Percentiles rank a stretch among this genome's conserved stretches.
Conservation (phyloP, 2,797 vertebrate genomes). For the Gymnocypris eckloni region DNA sequence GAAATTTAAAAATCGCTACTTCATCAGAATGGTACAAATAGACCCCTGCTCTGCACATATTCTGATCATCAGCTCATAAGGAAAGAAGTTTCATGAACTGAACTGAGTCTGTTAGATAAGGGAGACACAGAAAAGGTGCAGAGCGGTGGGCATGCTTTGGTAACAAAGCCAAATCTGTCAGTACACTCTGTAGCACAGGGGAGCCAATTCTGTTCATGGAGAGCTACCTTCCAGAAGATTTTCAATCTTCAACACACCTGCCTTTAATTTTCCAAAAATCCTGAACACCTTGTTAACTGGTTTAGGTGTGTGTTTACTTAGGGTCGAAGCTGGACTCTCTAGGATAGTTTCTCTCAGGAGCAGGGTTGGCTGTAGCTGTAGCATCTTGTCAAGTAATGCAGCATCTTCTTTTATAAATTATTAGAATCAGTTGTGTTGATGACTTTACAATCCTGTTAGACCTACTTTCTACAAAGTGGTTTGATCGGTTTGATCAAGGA, state of each 20-base stretch:
- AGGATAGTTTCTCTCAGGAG: neutral
- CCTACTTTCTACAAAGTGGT: constrained; percentile 1
- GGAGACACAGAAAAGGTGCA: neutral
- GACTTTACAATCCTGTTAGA: neutral
- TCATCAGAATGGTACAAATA: no score
- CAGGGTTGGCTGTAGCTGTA: neutral
- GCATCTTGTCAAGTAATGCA: neutral
- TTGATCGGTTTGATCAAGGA: neutral
- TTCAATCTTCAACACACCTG: neutral
- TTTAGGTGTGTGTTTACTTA: neutral
- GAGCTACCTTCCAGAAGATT: neutral
- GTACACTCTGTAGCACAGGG: neutral
- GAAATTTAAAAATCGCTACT: no score
- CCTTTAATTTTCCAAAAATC: neutral
- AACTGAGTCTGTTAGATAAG: neutral
- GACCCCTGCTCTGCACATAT: neutral
- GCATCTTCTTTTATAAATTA: neutral
- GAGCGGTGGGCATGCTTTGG: neutral
- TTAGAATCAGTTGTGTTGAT: neutral
- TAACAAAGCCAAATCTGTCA: no score
- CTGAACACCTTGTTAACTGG: neutral
- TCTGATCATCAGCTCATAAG: neutral
- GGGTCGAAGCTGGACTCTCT: neutral
- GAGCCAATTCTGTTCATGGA: neutral
- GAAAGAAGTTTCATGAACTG: neutral